Base-by-base conservation (phyloP, 2,888 invertebrate species). In the Drosophila trichaetosa region DNA sequence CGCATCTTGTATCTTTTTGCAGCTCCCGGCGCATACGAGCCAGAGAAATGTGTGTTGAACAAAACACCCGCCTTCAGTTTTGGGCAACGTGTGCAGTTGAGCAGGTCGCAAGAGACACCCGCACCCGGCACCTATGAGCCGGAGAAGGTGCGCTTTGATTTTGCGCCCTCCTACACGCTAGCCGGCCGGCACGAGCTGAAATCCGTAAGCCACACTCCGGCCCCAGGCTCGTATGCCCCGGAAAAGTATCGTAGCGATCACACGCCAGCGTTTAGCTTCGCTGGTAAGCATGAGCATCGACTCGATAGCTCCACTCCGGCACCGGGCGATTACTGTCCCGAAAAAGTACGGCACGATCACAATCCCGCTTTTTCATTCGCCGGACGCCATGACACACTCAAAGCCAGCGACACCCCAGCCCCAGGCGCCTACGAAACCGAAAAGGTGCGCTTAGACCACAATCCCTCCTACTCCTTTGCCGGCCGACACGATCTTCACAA, bases 291-390 rank as follows among this genome's bases (percentile, higher is more conserved):
- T 69, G 82, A 80, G 58, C 76, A 70, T 7, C 76, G 75, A 94
- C 48, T 94, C 94, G 75, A 75, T 1, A 73, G 90, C 67, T 93
- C 94, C 68, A 94, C 94, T 33, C 96, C 96, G 88, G 96, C 95
- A 91, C 96, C 96, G 40, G 95, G 95, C 68, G 94, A 94, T 54
- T 96, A 96, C 89, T 67, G 92, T 87, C 95, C 95, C 7, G 95
- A 96, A 87, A 95, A 94, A 86, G 92, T 94, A 6, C 94, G 94
- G 78, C 94, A 93, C 80, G 92, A 91, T 70, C 88, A 91, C 46
- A 85, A 90, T 31, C 96, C 96, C 57, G 94, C 95, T 87, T 97
- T 95, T 92, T 95, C 96, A 67, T 97, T 97, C 92, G 96, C 97
- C 88, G 88, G 87, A 59, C 85, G 85, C n/a, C 78, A 84, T 53